Conservation (phyloP, 2,888 invertebrate species). For the Mactromeris polynyma region DNA sequence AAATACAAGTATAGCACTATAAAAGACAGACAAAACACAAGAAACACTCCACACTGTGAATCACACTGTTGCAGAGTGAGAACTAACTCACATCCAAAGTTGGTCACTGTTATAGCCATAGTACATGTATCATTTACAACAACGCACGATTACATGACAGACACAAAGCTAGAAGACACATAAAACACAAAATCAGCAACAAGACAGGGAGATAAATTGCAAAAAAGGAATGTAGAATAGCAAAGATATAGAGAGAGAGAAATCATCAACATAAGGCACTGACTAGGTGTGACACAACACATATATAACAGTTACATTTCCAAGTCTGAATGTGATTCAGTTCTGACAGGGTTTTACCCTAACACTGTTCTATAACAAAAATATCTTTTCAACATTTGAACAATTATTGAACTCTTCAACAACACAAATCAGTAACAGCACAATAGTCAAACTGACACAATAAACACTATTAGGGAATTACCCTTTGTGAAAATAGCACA, state of each 20-base stretch:
- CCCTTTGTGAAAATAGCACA: slow-evolving; percentile 12
- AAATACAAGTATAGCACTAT: slow-evolving; percentile 67
- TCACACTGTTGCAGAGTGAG: neutral
- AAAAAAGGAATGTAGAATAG: slow-evolving; percentile 16
- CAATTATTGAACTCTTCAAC: neutral
- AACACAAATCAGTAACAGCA: slow-evolving; percentile 30
- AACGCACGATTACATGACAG: neutral
- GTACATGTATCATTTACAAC: neutral
- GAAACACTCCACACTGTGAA: slow-evolving; percentile 1
- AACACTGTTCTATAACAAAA: slow-evolving; percentile 1
- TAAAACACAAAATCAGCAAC: neutral
- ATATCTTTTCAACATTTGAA: slow-evolving; percentile 1
- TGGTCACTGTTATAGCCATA: neutral
- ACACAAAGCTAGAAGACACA: neutral
- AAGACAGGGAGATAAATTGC: no score
- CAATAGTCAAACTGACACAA: slow-evolving; percentile 8
- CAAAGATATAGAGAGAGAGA: neutral
- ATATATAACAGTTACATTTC: neutral
- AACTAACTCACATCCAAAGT: slow-evolving; percentile 18
- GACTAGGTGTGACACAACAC: neutral
- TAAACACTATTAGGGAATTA: neutral
- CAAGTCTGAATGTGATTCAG: slow-evolving; percentile 25
- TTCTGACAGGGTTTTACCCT: slow-evolving; percentile 27
- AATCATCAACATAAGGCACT: neutral
- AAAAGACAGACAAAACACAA: slow-evolving; percentile 39